Evolutionary conservation across 2,888 invertebrate genomes (phyloP).

Genomic region (Scaeva pyrastri): DNA sequence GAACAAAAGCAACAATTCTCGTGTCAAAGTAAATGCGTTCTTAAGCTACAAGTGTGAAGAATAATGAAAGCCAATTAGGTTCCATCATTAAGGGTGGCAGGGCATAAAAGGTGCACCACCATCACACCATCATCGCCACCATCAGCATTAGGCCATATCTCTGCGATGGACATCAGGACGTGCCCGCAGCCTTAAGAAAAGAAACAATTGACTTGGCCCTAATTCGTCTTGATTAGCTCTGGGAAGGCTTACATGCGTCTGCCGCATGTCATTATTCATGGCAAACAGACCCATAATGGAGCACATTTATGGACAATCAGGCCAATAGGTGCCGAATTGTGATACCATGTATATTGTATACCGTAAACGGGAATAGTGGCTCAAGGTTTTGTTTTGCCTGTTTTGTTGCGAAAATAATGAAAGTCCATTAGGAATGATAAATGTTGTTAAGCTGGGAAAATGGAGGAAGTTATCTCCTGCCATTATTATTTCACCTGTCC

Average conservation of each 20-base stretch:
- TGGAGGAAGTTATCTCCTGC: slow-evolving; percentile 44
- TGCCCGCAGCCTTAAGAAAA: slow-evolving; percentile 36
- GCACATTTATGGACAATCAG: slow-evolving; percentile 9
- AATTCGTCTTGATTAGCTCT: slow-evolving; percentile 74
- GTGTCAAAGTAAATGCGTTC: slow-evolving; percentile 62
- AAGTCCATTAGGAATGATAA: slow-evolving; percentile 73
- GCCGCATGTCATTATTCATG: slow-evolving; percentile 72
- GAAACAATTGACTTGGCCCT: slow-evolving; percentile 68
- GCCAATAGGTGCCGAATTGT: not conserved
- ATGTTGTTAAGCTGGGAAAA: slow-evolving; percentile 62
- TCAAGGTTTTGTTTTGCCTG: slow-evolving; percentile 56
- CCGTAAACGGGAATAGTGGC: slow-evolving; percentile 41
- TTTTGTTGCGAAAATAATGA: slow-evolving; percentile 61
- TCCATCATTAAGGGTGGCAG: slow-evolving; percentile 62
- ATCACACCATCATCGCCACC: too few relatives aligned
- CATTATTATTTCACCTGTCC: slow-evolving; percentile 66
- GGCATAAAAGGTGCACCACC: slow-evolving; percentile 44
- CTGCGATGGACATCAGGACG: not conserved
- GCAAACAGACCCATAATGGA: slow-evolving; percentile 22
- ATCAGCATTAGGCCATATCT: too few relatives aligned
- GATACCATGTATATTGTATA: not conserved
- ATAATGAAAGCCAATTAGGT: slow-evolving; percentile 75
- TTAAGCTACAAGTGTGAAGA: slow-evolving; percentile 55
- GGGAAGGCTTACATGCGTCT: slow-evolving; percentile 66
- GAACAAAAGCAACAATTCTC: slow-evolving; percentile 65